These are phyloP conservation scores for Minunthozetes semirufus DNA, from an alignment of 2,888 invertebrate species.

Conservation along the genomic window DNA sequence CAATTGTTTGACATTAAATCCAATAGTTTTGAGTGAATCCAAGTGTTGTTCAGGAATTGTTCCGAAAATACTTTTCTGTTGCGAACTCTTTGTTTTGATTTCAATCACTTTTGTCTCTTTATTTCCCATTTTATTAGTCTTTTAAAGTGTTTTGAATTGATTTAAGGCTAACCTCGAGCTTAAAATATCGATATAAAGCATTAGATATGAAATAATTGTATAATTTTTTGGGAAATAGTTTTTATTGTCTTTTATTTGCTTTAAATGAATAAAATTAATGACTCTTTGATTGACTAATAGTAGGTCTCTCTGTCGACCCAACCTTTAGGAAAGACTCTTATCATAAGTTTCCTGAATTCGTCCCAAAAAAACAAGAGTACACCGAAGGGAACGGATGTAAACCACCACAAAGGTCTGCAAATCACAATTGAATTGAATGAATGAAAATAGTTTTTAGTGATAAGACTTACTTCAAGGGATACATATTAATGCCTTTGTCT, in stretches of 20 bases:
- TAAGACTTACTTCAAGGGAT: constrained; percentile 31
- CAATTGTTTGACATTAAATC: neutral
- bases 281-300: constrained; percentile 53
- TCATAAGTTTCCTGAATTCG: constrained; percentile 92
- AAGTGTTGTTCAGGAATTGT: neutral
- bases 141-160: too few relatives aligned
- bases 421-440: constrained; percentile 7
- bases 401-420: constrained; percentile 94
- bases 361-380: constrained; percentile 97
- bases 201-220: too few relatives aligned
- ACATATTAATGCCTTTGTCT: constrained; percentile 36
- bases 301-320: constrained; percentile 99
- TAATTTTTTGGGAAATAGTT: too few relatives aligned
- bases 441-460: neutral
- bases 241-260: neutral
- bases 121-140: neutral
- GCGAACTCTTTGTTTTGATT: too few relatives aligned
- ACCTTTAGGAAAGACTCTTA: constrained; percentile 93
- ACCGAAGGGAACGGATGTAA: constrained; percentile 96
- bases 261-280: too few relatives aligned
- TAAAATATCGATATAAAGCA: too few relatives aligned
- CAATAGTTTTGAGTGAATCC: neutral
- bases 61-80: neutral
- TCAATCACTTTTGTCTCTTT: neutral
- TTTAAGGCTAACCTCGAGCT: too few relatives aligned